A percentile compares a stretch with the other conserved stretches of the same genome.
phyloP scores from a whole-genome alignment of 2,113 vertebrate species.

The Onychorhynchus coronatus region DNA sequence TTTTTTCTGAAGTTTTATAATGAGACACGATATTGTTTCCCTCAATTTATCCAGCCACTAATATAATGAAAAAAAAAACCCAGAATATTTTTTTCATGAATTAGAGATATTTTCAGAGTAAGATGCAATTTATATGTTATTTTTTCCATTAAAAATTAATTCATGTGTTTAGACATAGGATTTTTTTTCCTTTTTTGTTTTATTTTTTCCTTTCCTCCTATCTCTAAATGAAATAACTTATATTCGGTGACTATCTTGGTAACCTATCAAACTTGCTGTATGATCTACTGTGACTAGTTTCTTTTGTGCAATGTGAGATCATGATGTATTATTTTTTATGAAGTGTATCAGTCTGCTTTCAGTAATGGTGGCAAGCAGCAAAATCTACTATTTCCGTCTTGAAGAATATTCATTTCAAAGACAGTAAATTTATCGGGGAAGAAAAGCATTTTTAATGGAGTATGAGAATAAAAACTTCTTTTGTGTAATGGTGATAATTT shows the following conservation, averaged over 20 bases:
- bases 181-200: rapidly evolving
- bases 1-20: neutral
- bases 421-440: neutral
- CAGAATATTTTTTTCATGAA: rapidly evolving
- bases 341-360: neutral
- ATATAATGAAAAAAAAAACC: neutral
- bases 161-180: neutral
- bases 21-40: neutral
- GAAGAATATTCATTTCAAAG: neutral
- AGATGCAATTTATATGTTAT: neutral
- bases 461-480: neutral
- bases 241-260: neutral
- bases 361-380: neutral
- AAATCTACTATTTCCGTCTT: neutral
- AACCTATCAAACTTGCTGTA: neutral
- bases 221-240: neutral
- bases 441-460: neutral
- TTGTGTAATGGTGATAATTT: neutral
- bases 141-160: neutral
- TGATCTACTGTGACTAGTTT: neutral
- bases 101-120: neutral
- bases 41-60: neutral
- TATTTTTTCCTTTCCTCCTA: neutral
- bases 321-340: neutral
- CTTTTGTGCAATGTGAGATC: neutral